These are phyloP conservation scores for Trinectes maculatus DNA, from an alignment of 2,113 vertebrate genomes.

Conservation along the genomic window DNA sequence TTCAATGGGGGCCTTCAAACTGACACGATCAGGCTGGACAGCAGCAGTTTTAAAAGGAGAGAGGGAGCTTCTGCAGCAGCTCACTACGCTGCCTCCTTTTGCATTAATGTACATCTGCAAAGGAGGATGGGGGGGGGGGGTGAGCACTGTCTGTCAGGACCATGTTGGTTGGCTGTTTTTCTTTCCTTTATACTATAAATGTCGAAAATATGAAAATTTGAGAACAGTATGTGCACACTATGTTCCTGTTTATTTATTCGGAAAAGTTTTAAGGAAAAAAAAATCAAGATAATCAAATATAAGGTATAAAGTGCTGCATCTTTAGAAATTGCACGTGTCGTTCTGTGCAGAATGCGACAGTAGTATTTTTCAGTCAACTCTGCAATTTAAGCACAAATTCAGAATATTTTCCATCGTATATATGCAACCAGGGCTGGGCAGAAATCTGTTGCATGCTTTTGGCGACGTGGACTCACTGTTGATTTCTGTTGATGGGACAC, in stretches of 20 bases:
- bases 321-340: conserved; percentile 35
- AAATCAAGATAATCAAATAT: too few relatives aligned
- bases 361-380: conserved; percentile 21
- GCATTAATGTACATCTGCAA: conserved; percentile 97
- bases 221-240: not conserved
- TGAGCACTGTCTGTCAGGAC: conserved; percentile 64
- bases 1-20: conserved; percentile 95
- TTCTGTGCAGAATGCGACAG: conserved; percentile 23
- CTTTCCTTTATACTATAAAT: conserved; percentile 17
- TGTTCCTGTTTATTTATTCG: conserved; percentile 21
- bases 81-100: conserved; percentile 77
- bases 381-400: conserved; percentile 30
- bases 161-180: conserved; percentile 7
- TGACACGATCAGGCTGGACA: conserved; percentile 99
- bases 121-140: conserved; percentile 75
- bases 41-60: conserved; percentile 90
- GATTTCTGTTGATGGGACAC: conserved; percentile 57
- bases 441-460: conserved; percentile 43
- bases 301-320: conserved; percentile 16
- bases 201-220: not conserved
- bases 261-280: conserved; percentile 1
- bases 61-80: conserved; percentile 78
- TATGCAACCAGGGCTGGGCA: conserved; percentile 4
- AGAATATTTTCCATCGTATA: conserved; percentile 14
- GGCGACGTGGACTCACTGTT: conserved; percentile 34